Evolutionary conservation across 2,113 vertebrate genomes (phyloP).

Genomic region (Machaerirhynchus nigripectus): DNA sequence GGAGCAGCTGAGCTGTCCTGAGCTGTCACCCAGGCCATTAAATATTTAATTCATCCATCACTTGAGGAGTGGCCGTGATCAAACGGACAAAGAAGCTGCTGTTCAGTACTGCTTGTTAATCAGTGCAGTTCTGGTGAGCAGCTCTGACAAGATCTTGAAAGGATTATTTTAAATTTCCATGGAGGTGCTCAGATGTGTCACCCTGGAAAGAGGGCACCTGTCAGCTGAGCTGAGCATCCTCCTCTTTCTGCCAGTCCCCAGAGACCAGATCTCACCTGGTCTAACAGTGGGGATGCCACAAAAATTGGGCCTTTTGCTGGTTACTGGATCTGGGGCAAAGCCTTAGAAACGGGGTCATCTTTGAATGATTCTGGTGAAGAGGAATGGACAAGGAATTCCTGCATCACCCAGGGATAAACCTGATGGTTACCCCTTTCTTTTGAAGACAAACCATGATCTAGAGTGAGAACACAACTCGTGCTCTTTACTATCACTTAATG

Average conservation of each 20-base stretch:
- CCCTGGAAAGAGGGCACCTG: not conserved
- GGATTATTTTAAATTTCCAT: not conserved
- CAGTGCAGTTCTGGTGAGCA: not conserved
- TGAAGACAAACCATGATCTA: not conserved
- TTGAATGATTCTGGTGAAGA: not conserved
- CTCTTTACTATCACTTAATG: not conserved
- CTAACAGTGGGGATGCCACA: not conserved
- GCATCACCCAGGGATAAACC: not conserved
- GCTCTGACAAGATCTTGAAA: slow-evolving; percentile 14
- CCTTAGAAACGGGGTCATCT: not conserved
- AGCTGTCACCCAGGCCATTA: not conserved
- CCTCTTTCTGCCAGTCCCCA: not conserved
- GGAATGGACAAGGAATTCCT: not conserved
- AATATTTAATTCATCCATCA: slow-evolving; percentile 21
- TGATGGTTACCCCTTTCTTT: not conserved
- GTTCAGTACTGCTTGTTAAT: not conserved
- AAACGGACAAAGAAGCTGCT: slow-evolving; percentile 25
- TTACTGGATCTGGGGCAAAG: not conserved
- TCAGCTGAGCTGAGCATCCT: not conserved
- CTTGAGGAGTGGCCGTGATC: not conserved
- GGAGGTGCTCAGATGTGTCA: not conserved
- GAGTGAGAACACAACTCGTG: not conserved
- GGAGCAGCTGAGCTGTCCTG: slow-evolving; percentile 11
- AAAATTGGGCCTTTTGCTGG: not conserved
- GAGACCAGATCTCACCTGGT: not conserved